Percentiles rank a stretch among this genome's conserved stretches.
phyloP scores from a whole-genome alignment of 2,888 invertebrate genomes.

The Mesochorus sp. region DNA sequence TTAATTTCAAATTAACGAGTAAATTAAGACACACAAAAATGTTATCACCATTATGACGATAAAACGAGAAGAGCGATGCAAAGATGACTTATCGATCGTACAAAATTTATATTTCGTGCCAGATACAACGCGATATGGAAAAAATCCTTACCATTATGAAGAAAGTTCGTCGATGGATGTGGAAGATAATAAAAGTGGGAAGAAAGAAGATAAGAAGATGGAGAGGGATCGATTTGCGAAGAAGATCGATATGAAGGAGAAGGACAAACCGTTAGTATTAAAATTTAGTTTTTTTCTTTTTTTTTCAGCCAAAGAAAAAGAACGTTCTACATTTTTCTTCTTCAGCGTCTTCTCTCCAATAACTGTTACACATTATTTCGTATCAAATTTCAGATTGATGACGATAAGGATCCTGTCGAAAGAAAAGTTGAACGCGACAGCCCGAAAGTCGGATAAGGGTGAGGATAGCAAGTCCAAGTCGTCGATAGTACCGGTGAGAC shows the following conservation, averaged over 20 bases:
- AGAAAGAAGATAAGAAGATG: slow-evolving; percentile 73
- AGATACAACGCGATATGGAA: slow-evolving; percentile 38
- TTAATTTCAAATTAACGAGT: too few species aligned
- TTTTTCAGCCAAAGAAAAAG: not conserved
- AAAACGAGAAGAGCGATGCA: too few species aligned
- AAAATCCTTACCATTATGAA: slow-evolving; percentile 44
- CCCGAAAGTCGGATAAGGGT: slow-evolving; percentile 69
- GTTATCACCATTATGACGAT: not conserved
- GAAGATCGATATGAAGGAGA: slow-evolving; percentile 71
- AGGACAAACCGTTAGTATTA: slow-evolving; percentile 74
- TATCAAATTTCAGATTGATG: slow-evolving; percentile 76
- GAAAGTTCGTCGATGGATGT: slow-evolving; percentile 55
- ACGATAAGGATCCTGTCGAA: slow-evolving; percentile 80
- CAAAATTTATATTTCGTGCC: not conserved
- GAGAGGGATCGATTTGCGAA: slow-evolving; percentile 70
- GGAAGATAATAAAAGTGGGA: slow-evolving; percentile 69
- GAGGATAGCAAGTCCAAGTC: slow-evolving; percentile 72
- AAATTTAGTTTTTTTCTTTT: not conserved
- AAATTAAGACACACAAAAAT: not conserved
- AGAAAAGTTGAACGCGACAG: slow-evolving; percentile 77
- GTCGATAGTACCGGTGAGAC: slow-evolving; percentile 65
- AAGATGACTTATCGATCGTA: not conserved
- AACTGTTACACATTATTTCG: too few species aligned
- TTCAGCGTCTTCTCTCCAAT: not conserved
- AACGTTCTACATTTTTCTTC: slow-evolving; percentile 28